Base-by-base conservation (phyloP, 2,888 invertebrate genomes). In the Eutolmus rufibarbis region DNA sequence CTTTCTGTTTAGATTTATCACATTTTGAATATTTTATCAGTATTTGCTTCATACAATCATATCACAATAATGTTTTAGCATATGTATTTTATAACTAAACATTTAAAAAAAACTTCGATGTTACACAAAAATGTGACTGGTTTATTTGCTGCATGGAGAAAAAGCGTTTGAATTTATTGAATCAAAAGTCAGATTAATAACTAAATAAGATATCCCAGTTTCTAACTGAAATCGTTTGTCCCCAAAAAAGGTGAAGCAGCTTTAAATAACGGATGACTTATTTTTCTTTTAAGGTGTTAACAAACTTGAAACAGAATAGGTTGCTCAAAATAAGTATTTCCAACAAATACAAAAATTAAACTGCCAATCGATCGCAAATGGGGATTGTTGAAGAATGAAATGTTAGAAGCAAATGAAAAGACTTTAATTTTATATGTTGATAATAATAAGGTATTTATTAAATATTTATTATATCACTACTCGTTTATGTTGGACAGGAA, bases 211-310 rank as follows among this genome's bases (percentile, higher is more conserved):
- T 51, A 34, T 82, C 82, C 82, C 34, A 82, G 51, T 79, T 82
- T 66, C 82, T 82, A 23, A 37, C 82, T 82, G 37, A 57, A 56
- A 66, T 57, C 16, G n/a, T 66, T 66, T 74, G 74, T 85, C 85
- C 74, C 85, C 74, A 74, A 78, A 37, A 51, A 84, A 66, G 9
- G 66, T 84, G 40, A 19, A 51, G 51, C 28, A 79, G 28, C 46
- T 66, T 66, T 34, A 28, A 51, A 56, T 81, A 66, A 84, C n/a
- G 23, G 40, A 86, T 19, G n/a, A 74, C 28, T 85, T 85, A 5
- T 86, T 78, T 78, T 86, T 86, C 78, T 86, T 86, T 86, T 78
- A 86, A 86, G 86, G 86, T 86, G 43, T 86, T 77, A 77, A 86
- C 78, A 86, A 78, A 40, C 78, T 86, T 77, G 86, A 86, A 86